Evolutionary conservation across 2,113 vertebrate species (phyloP).

Genomic region (Atherinomorus stipes): DNA sequence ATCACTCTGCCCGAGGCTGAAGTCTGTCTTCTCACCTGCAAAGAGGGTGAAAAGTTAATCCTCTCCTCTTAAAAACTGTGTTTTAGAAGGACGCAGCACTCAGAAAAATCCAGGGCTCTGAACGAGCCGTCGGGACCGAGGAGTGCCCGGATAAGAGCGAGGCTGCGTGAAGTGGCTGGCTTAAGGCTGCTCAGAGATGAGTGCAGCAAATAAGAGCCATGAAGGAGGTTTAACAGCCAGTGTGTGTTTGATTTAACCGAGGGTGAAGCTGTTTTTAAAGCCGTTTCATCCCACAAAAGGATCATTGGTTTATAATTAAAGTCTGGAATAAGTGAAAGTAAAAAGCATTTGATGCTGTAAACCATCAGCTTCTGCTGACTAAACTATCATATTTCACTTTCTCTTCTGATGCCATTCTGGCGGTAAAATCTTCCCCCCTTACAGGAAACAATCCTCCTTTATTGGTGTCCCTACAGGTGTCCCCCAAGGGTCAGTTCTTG

Average conservation of each 20-base stretch:
- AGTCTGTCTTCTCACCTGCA: conserved; percentile 14
- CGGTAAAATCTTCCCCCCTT: too few species aligned
- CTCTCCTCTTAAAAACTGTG: conserved; percentile 43
- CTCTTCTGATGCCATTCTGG: too few species aligned
- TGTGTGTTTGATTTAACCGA: conserved; percentile 51
- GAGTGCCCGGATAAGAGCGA: conserved; percentile 47
- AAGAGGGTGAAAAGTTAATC: conserved; percentile 39
- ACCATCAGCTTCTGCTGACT: too few species aligned
- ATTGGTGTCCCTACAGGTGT: too few species aligned
- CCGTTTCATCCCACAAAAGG: conserved; percentile 2
- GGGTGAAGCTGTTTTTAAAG: conserved; percentile 30
- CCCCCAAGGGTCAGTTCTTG: too few species aligned
- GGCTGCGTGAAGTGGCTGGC: conserved; percentile 43
- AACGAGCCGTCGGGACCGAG: conserved; percentile 56
- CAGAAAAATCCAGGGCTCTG: conserved; percentile 24
- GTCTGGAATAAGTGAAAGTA: background rate
- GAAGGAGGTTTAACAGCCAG: conserved; percentile 46
- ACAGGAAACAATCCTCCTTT: too few species aligned
- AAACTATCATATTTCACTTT: too few species aligned
- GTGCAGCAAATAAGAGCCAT: conserved; percentile 52
- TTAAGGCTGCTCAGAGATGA: conserved; percentile 57
- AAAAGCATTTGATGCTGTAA: too few species aligned
- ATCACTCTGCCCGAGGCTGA: conserved; percentile 4
- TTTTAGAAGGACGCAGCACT: conserved; percentile 44
- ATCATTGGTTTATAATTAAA: too few species aligned